Percentiles rank a stretch among this genome's conserved stretches.
Evolutionary conservation across 2,888 invertebrate species (phyloP).

Genomic region (Platynereis dumerilii): DNA sequence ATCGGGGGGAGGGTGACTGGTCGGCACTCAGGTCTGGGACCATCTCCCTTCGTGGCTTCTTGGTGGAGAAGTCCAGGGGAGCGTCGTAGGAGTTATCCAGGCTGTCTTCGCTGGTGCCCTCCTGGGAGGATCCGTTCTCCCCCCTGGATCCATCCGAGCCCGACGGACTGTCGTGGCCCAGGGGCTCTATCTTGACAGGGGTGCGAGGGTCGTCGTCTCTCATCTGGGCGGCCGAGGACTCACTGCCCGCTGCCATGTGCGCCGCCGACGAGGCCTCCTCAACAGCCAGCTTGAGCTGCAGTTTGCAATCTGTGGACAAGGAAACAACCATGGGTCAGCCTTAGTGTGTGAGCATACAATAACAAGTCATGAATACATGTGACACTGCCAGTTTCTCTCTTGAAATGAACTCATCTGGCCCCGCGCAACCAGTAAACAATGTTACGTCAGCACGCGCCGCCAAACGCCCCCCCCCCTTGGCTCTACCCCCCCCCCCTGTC

Average conservation of each 20-base stretch:
- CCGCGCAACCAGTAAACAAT: slow-evolving; percentile 5
- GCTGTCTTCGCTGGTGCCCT: background rate
- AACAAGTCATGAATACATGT: too few species aligned
- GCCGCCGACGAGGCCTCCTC: background rate
- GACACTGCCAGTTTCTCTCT: background rate
- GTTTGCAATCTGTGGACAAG: background rate
- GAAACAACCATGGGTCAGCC: background rate
- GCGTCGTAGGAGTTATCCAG: slow-evolving; percentile 15
- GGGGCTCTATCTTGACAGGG: slow-evolving; percentile 1
- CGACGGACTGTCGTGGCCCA: background rate
- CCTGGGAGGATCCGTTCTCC: slow-evolving; percentile 1
- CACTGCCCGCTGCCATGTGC: background rate
- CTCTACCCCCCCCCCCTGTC: slow-evolving; percentile 2
- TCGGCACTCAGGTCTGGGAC: background rate
- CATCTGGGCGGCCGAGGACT: slow-evolving; percentile 4
- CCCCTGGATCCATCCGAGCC: background rate
- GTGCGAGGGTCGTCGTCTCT: too few species aligned
- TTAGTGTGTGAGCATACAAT: too few species aligned
- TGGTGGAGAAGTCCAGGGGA: slow-evolving; percentile 27
- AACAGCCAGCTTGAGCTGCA: background rate
- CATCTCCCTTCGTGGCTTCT: slow-evolving; percentile 1
- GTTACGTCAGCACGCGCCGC: background rate
- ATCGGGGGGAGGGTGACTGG: background rate
- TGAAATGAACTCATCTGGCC: background rate
- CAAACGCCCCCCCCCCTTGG: background rate